Conservation (phyloP, 2,888 invertebrate genomes). For the Mylabris sibirica region DNA sequence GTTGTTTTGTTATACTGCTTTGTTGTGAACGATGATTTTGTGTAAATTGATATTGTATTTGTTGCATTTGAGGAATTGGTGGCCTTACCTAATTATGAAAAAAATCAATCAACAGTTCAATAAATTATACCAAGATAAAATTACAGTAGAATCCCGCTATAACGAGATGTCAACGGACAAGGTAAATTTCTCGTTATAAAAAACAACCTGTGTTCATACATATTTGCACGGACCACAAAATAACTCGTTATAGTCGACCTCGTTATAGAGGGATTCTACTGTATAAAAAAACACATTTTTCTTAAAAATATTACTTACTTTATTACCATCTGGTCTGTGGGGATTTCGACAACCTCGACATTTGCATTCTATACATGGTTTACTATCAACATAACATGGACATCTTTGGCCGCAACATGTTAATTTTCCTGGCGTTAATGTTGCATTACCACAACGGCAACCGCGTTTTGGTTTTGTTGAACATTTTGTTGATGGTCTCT, state of each 20-base stretch:
- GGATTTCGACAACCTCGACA: slow-evolving; percentile 95
- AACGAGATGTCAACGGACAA: no score
- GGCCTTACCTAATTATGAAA: slow-evolving; percentile 51
- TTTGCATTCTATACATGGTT: slow-evolving; percentile 88
- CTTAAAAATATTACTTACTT: slow-evolving; percentile 66
- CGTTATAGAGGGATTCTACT: no score
- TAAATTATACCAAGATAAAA: no score
- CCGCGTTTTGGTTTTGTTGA: slow-evolving; percentile 69
- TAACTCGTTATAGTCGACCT: no score
- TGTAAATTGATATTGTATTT: slow-evolving; percentile 47
- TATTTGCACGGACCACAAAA: no score
- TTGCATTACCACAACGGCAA: slow-evolving; percentile 91
- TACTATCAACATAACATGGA: slow-evolving; percentile 91
- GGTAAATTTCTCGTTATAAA: no score
- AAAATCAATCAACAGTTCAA: slow-evolving; percentile 10
- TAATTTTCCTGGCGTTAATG: slow-evolving; percentile 85
- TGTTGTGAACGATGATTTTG: slow-evolving; percentile 34
- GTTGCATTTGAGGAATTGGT: slow-evolving; percentile 50
- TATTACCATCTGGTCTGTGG: slow-evolving; percentile 81
- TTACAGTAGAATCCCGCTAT: no score
- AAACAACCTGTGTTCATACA: no score
- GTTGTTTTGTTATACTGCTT: slow-evolving; percentile 36
- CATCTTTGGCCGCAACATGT: slow-evolving; percentile 95
- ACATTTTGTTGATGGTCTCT: slow-evolving; percentile 62
- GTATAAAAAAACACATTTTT: slow-evolving; percentile 29